These are phyloP conservation scores for Cephonodes hylas DNA, from an alignment of 2,888 invertebrate genomes.

Conservation along the genomic window DNA sequence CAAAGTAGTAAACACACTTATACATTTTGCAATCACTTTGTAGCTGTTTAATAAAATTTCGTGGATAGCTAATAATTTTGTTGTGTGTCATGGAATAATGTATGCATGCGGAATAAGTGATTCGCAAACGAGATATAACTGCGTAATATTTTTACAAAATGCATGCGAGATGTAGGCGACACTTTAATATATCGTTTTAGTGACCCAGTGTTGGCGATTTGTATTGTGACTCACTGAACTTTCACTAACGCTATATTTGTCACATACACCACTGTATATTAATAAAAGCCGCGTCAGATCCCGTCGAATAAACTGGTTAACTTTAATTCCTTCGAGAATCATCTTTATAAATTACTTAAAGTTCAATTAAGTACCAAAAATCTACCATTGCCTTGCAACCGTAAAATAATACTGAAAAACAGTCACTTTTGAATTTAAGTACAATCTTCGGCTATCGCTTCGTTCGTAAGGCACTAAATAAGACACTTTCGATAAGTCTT, in stretches of 20 bases:
- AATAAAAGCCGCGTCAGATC: not conserved
- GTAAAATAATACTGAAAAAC: conserved; percentile 51
- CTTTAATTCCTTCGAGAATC: not conserved
- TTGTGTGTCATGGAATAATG: not conserved
- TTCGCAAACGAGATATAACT: not conserved
- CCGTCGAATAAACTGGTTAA: conserved; percentile 1
- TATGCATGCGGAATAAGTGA: not conserved
- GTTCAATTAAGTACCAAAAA: conserved; percentile 7
- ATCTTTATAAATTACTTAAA: conserved; percentile 1
- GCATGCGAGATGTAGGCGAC: not conserved
- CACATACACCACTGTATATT: not conserved
- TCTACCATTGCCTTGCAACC: conserved; percentile 6
- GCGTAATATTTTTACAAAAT: not conserved
- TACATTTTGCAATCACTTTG: not conserved
- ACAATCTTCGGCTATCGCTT: conserved; percentile 35
- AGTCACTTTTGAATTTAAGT: conserved; percentile 49
- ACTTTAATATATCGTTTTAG: not conserved
- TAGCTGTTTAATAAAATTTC: not conserved
- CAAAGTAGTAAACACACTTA: not conserved
- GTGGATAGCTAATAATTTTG: not conserved
- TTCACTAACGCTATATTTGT: conserved; percentile 9
- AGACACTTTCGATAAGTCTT: conserved; percentile 51
- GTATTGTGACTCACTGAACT: conserved; percentile 3
- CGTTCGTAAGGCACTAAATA: conserved; percentile 54
- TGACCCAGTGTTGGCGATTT: not conserved